These are phyloP conservation scores for Euplagia quadripunctaria DNA, from an alignment of 2,888 invertebrate species.

Conservation along the genomic window DNA sequence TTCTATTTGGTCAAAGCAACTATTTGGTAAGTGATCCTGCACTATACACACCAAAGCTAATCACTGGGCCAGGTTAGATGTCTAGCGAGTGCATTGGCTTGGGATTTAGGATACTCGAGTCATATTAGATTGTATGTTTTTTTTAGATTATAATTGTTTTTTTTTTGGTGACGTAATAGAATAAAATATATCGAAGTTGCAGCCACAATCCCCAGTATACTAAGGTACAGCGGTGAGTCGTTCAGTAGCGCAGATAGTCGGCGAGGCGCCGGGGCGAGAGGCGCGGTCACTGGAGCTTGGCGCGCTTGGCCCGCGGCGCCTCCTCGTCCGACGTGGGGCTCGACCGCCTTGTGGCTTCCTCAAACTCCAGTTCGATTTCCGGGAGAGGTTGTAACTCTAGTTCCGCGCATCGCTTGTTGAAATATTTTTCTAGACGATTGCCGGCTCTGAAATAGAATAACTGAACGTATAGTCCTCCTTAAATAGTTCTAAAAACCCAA, in stretches of 20 bases:
- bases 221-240: neutral
- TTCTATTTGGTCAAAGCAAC: conserved; percentile 5
- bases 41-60: neutral
- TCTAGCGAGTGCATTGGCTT: neutral
- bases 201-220: no score
- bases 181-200: no score
- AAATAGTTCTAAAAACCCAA: no score
- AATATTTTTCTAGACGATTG: conserved; percentile 90
- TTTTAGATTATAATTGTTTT: no score
- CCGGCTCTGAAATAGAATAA: conserved; percentile 89
- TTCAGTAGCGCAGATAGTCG: conserved; percentile 71
- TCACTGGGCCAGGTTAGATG: neutral
- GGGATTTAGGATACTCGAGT: neutral
- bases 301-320: conserved; percentile 61
- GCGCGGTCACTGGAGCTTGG: conserved; percentile 70
- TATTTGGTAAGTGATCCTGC: conserved; percentile 7
- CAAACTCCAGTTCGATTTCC: conserved; percentile 69
- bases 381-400: conserved; percentile 86
- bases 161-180: no score
- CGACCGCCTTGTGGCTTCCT: conserved; percentile 43
- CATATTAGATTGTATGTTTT: no score
- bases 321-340: conserved; percentile 52
- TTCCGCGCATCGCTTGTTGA: conserved; percentile 91
- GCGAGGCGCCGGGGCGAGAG: conserved; percentile 39
- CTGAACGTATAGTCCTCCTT: no score